Conservation (phyloP, 92 coral and sea anemone genomes). For the Zoanthus sansibaricus region DNA sequence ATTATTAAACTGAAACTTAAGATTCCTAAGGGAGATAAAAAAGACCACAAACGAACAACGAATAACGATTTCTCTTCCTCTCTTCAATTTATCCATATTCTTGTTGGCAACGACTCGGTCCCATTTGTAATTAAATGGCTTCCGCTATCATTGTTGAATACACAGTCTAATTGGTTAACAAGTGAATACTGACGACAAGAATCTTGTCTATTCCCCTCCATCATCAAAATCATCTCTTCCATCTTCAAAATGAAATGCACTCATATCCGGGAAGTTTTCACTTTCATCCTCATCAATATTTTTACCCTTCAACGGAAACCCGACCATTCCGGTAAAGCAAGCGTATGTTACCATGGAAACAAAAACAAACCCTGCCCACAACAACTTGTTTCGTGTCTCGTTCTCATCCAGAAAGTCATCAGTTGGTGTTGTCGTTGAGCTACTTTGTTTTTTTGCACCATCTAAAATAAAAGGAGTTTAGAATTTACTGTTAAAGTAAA, state of each 20-base stretch:
- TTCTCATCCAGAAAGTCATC: constrained; percentile 25
- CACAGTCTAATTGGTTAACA: too few species aligned
- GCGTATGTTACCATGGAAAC: constrained; percentile 40
- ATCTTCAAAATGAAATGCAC: constrained; percentile 17
- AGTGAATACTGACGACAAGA: not conserved
- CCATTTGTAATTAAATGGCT: too few species aligned
- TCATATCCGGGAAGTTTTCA: constrained; percentile 19
- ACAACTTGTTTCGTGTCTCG: constrained; percentile 49
- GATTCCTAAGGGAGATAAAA: too few species aligned
- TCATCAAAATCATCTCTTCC: constrained; percentile 15
- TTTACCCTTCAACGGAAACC: not conserved
- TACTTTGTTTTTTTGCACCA: constrained; percentile 1
- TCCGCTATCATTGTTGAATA: too few species aligned
- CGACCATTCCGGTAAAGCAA: constrained; percentile 12
- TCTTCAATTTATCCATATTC: too few species aligned
- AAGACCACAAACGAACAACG: too few species aligned
- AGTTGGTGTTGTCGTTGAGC: not conserved
- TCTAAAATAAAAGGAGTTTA: not conserved
- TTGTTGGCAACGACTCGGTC: too few species aligned
- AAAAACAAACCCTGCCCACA: constrained; percentile 38
- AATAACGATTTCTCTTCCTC: too few species aligned
- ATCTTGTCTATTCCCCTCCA: not conserved
- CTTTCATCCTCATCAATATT: not conserved
- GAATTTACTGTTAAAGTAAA: not conserved
- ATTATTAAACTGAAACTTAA: too few species aligned